phyloP scores from a whole-genome alignment of 92 coral and sea anemone species.

The Micromussa lordhowensis region DNA sequence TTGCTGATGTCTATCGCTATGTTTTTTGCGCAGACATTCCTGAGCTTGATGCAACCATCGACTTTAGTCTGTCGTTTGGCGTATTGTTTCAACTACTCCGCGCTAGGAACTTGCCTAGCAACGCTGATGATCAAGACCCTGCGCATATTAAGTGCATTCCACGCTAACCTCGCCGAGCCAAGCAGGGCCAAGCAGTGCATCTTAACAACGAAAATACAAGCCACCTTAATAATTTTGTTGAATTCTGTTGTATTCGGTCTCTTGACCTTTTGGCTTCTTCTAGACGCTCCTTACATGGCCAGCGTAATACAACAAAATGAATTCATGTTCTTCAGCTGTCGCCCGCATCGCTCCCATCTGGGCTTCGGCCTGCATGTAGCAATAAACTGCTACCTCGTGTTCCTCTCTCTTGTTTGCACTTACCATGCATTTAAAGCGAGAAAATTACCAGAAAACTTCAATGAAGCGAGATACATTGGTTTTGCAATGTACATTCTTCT shows the following conservation, averaged over 20 bases:
- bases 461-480: conserved; percentile 62
- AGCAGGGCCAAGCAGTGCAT: conserved; percentile 46
- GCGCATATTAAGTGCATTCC: conserved; percentile 73
- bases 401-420: conserved; percentile 37
- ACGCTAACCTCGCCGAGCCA: conserved; percentile 35
- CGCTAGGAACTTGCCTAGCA: conserved; percentile 58
- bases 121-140: conserved; percentile 67
- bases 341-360: background rate
- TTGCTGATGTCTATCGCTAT: conserved; percentile 37
- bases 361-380: conserved; percentile 39
- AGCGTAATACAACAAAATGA: conserved; percentile 1
- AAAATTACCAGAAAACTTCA: conserved; percentile 60
- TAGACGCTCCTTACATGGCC: conserved; percentile 13
- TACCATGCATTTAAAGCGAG: conserved; percentile 60
- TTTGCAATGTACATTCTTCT: conserved; percentile 56
- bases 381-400: conserved; percentile 26
- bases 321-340: conserved; percentile 4
- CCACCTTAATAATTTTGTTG: conserved; percentile 34
- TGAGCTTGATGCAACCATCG: conserved; percentile 52
- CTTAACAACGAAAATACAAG: conserved; percentile 43
- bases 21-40: conserved; percentile 52
- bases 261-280: background rate
- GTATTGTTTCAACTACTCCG: conserved; percentile 50
- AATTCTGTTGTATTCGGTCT: conserved; percentile 30
- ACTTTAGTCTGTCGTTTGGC: conserved; percentile 51